phyloP scores from a whole-genome alignment of 1,140 invertebrate species.

The Hirudo medicinalis region DNA sequence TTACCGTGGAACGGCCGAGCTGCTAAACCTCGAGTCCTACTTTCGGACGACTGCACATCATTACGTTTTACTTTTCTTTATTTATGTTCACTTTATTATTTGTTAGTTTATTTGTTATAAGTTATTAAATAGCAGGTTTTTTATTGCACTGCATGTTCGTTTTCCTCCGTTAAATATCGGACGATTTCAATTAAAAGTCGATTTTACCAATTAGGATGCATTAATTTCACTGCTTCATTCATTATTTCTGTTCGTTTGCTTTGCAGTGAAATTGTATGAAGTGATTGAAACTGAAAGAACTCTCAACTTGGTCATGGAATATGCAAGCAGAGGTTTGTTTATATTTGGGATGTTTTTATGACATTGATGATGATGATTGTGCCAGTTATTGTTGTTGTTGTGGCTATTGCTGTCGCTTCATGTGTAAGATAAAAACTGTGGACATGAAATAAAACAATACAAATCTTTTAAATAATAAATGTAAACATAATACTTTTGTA shows the following conservation, averaged over 20 bases:
- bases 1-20: too few species aligned
- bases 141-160: neutral
- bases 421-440: too few species aligned
- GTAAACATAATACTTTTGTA: too few species aligned
- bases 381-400: too few species aligned
- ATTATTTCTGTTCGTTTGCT: slow-evolving; percentile 26
- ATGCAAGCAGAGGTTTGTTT: slow-evolving; percentile 69
- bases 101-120: neutral
- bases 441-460: too few species aligned
- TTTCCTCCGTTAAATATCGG: neutral
- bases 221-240: neutral
- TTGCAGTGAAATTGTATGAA: slow-evolving; percentile 89
- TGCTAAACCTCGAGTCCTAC: too few species aligned
- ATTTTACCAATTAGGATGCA: neutral
- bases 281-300: slow-evolving; percentile 99
- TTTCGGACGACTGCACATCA: too few species aligned
- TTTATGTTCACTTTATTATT: neutral
- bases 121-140: neutral
- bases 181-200: neutral
- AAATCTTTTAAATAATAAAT: too few species aligned
- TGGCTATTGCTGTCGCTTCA: too few species aligned
- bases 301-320: slow-evolving; percentile 98
- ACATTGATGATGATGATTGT: neutral
- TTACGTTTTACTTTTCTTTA: too few species aligned
- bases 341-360: slow-evolving; percentile 10